Base-by-base conservation (phyloP, 2,797 vertebrate genomes). In the Phalanger gymnotis region DNA sequence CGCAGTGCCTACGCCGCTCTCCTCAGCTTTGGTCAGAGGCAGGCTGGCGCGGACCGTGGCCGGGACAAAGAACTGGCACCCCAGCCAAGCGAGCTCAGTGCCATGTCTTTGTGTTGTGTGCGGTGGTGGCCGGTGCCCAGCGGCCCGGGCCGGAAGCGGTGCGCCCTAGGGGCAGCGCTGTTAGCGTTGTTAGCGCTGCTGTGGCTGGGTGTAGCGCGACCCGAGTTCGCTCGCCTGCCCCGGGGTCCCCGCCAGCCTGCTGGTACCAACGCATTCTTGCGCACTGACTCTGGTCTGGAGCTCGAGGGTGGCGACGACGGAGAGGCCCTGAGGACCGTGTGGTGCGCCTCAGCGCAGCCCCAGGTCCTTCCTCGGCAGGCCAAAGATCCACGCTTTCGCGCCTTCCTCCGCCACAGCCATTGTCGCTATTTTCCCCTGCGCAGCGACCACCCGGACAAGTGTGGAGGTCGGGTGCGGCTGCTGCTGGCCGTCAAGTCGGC, bases 381-480 rank as follows among this genome's bases (percentile, higher is more conserved):
- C 11, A 53, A 99, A 98, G 99, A 99, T 94, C 96, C 98, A 12
- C 98, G 98, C 5, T 99, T 99, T 54, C 99, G 99, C 92, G 98
- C 99, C 97, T 99, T 99, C 55, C 99, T 99, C 0, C 96, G 99
- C n/a, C 98, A 99, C 97, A 98, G 99, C 96, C 99, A 99, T 96
- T 99, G 99, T 94, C 97, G 99, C 56, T 99, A 99, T 97, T 99
- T 99, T 93, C 99, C 99, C 9, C 98, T 99, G 98, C 96, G 99
- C 92, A 98, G 99, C 22, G 99, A 99, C 98, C 99, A 99, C 96
- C 99, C 28, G 99, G 73, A 99, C 97, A 99, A 99, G n/a, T 99
- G 99, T 95, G 47, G 40, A 95, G 11, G 96, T 98, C 97, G 27
- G 98, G 98, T 34, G 31, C 52, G 99, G 94, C 96, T 99, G 91